Evolutionary conservation across 2,888 invertebrate species (phyloP).

Genomic region (Cosmorhoe ocellata): DNA sequence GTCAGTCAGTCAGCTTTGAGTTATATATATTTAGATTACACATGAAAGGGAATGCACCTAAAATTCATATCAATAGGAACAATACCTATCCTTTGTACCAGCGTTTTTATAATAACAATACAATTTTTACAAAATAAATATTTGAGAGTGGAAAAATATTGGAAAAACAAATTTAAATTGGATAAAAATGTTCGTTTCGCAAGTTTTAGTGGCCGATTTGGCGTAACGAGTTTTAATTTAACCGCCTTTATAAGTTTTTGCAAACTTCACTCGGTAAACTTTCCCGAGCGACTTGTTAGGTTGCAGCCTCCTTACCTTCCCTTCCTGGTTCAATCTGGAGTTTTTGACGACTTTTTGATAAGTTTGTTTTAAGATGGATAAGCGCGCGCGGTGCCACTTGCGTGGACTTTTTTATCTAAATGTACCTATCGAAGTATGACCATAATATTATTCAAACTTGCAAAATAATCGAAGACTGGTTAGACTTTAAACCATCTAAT

Average conservation of each 20-base stretch:
- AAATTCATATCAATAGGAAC: no score
- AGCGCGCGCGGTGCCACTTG: neutral
- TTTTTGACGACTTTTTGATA: slow-evolving; percentile 21
- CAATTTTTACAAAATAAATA: no score
- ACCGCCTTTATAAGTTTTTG: slow-evolving; percentile 71
- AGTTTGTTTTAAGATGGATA: slow-evolving; percentile 5
- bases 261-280: slow-evolving; percentile 54
- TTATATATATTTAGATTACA: no score
- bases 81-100: no score
- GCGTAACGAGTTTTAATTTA: slow-evolving; percentile 76
- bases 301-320: slow-evolving; percentile 44
- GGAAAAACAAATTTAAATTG: slow-evolving; percentile 78
- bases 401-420: no score
- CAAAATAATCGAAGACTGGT: no score
- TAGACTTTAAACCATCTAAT: no score
- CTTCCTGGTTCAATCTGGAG: slow-evolving; percentile 19
- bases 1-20: no score
- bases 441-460: no score
- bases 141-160: slow-evolving; percentile 44
- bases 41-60: no score
- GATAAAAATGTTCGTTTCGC: slow-evolving; percentile 62
- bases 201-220: slow-evolving; percentile 80
- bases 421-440: no score
- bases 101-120: no score
- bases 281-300: slow-evolving; percentile 42